Evolutionary conservation across 2,113 vertebrate genomes (phyloP).

Genomic region (Oriolus oriolus): DNA sequence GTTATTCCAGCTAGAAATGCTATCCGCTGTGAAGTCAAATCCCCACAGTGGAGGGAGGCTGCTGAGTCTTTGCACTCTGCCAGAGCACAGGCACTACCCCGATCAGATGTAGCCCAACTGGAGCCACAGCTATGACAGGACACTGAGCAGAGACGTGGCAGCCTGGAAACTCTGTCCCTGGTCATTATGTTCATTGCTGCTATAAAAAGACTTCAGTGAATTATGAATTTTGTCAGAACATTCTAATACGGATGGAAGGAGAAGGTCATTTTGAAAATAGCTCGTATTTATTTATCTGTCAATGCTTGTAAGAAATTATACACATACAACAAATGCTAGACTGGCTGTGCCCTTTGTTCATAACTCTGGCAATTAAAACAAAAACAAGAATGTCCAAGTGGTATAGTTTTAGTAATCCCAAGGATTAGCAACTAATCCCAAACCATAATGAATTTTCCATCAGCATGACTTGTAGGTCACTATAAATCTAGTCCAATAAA

Average conservation of each 20-base stretch:
- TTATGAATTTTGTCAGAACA: constrained; percentile 58
- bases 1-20: constrained; percentile 12
- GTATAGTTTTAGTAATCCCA: constrained; percentile 42
- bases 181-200: constrained; percentile 15
- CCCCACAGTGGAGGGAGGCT: not conserved
- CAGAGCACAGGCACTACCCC: not conserved
- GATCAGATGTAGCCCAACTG: not conserved
- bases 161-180: constrained; percentile 47
- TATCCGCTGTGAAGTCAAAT: not conserved
- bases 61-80: not conserved
- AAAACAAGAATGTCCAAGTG: constrained; percentile 32
- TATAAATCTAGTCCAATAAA: constrained; percentile 8
- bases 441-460: constrained; percentile 61
- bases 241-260: constrained; percentile 24
- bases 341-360: constrained; percentile 15
- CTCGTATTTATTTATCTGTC: constrained; percentile 36
- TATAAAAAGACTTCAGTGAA: constrained; percentile 60
- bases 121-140: constrained; percentile 19
- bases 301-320: not conserved
- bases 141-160: not conserved
- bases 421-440: constrained; percentile 54
- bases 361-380: constrained; percentile 43
- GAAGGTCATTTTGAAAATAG: constrained; percentile 60
- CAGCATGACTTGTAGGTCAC: not conserved
- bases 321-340: constrained; percentile 12